Percentiles rank a stretch among this genome's conserved stretches.
Evolutionary conservation across 1,140 invertebrate genomes (phyloP).

Genomic region (Eupristina koningsbergeri): DNA sequence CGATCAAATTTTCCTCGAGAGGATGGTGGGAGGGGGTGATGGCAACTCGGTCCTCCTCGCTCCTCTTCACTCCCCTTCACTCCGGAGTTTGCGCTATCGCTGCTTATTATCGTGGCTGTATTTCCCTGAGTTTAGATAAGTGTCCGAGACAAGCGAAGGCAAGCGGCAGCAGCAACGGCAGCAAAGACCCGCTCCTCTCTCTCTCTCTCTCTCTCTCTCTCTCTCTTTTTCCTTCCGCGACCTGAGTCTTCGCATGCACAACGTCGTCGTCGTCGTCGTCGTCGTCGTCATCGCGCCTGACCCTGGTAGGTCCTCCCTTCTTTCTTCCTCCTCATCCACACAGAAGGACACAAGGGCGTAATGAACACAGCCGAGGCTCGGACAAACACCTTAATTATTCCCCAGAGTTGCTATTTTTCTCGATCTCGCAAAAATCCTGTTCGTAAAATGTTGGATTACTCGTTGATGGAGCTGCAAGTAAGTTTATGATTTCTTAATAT

Average conservation of each 20-base stretch:
- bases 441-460: too few relatives aligned
- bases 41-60: constrained; percentile 4
- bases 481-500: too few relatives aligned
- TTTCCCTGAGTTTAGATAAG: constrained; percentile 49
- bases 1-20: constrained; percentile 38
- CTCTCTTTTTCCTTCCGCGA: constrained; percentile 27
- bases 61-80: too few relatives aligned
- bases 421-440: too few relatives aligned
- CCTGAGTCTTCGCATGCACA: constrained; percentile 5
- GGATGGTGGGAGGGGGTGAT: constrained; percentile 47
- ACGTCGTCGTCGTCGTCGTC: too few relatives aligned
- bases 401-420: not conserved
- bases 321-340: constrained; percentile 32
- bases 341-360: not conserved
- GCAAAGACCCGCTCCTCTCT: too few relatives aligned
- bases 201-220: too few relatives aligned
- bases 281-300: constrained; percentile 5
- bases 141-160: constrained; percentile 40
- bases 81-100: constrained; percentile 23
- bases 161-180: not conserved
- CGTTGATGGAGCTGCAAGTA: too few relatives aligned
- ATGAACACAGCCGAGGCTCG: not conserved
- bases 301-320: constrained; percentile 43
- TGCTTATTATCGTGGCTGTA: constrained; percentile 46
- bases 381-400: constrained; percentile 3